phyloP scores from a whole-genome alignment of 2,888 invertebrate species.

The Frankliniella fusca region DNA sequence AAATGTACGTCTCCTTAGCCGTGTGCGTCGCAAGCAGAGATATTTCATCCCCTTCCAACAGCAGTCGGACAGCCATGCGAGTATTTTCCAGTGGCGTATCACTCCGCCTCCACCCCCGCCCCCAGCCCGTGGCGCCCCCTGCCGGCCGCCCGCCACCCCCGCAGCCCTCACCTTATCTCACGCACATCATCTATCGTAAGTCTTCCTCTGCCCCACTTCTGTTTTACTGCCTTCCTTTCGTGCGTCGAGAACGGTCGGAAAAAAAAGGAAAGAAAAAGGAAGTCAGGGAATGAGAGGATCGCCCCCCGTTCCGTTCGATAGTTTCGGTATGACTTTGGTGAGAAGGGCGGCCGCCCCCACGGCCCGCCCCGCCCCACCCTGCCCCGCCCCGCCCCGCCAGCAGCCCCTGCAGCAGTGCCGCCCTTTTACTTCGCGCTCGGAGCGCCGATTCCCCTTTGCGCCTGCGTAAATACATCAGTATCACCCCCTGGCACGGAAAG shows the following conservation, averaged over 20 bases:
- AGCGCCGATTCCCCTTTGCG: conserved; percentile 16
- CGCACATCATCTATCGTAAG: conserved; percentile 26
- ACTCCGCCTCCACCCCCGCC: neutral
- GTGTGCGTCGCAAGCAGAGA: too few relatives aligned
- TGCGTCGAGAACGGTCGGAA: conserved; percentile 29
- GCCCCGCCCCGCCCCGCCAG: neutral
- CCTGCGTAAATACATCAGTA: conserved; percentile 24
- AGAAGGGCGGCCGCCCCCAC: conserved; percentile 11
- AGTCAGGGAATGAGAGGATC: conserved; percentile 16
- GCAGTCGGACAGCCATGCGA: neutral
- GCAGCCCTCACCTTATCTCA: conserved; percentile 16
- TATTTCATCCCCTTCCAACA: too few relatives aligned
- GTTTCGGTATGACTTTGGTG: conserved; percentile 26
- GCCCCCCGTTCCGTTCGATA: conserved; percentile 23
- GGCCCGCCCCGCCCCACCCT: neutral
- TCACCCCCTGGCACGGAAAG: conserved; percentile 25
- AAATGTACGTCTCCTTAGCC: too few relatives aligned
- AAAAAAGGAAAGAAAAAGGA: conserved; percentile 1
- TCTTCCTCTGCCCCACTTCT: conserved; percentile 25
- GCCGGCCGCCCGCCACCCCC: neutral
- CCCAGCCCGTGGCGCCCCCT: neutral
- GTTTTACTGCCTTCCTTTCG: conserved; percentile 25
- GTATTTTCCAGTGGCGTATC: conserved; percentile 6
- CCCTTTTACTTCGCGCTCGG: conserved; percentile 15
- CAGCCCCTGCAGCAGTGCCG: neutral